Evolutionary conservation across 2,888 invertebrate genomes (phyloP).

Genomic region (Epinotia bilunana): DNA sequence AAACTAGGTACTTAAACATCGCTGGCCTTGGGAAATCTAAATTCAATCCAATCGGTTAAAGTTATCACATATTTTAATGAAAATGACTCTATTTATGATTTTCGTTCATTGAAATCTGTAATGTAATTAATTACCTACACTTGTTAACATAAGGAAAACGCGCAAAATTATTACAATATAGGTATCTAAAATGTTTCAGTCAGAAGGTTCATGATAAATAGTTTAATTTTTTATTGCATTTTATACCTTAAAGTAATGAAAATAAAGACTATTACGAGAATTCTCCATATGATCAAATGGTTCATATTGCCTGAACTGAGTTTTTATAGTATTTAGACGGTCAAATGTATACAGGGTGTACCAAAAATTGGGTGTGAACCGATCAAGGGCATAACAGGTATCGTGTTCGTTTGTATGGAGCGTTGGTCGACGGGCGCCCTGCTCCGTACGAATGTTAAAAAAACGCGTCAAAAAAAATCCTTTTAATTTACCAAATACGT

Average conservation of each 20-base stretch:
- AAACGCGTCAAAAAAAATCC: no score
- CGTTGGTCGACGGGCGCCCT: no score
- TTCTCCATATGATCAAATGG: background rate
- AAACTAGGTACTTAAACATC: no score
- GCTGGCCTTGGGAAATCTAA: background rate
- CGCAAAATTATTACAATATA: background rate
- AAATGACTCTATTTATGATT: background rate
- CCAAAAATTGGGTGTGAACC: no score
- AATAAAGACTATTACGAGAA: background rate
- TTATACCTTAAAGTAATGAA: background rate
- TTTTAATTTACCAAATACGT: no score
- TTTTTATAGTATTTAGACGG: background rate
- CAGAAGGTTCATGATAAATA: background rate
- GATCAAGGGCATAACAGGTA: no score
- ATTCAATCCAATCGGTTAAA: background rate
- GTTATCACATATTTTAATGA: background rate
- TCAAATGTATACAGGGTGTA: no score
- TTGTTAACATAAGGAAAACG: background rate
- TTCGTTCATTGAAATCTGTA: background rate
- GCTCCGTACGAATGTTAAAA: no score
- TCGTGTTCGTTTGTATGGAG: no score
- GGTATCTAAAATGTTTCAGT: background rate
- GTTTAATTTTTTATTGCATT: background rate
- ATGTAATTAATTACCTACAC: background rate
- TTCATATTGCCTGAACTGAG: background rate